Percentiles rank a stretch among this genome's conserved stretches.
Conservation (phyloP, 2,888 invertebrate species). For the Lasioglossum oenotherae region DNA sequence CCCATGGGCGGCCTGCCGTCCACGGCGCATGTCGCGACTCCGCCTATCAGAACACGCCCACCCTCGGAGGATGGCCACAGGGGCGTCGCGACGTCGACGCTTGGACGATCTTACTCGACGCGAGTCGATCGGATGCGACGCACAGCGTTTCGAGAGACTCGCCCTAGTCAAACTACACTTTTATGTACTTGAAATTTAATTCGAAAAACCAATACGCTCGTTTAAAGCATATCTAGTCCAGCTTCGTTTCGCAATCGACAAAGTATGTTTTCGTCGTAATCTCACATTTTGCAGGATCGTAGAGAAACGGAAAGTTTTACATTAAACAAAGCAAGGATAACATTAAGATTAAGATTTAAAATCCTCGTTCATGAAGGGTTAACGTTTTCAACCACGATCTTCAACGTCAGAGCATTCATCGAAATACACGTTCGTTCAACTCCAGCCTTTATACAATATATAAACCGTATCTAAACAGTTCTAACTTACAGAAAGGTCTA, state of each 20-base stretch:
- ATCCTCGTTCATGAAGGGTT: too few species aligned
- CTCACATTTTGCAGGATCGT: too few species aligned
- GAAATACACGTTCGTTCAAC: background rate
- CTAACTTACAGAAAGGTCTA: too few species aligned
- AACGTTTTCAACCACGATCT: background rate
- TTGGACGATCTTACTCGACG: background rate
- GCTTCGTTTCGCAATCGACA: too few species aligned
- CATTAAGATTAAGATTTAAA: too few species aligned
- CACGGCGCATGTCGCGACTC: slow-evolving; percentile 74
- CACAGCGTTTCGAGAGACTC: background rate
- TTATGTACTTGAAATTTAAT: background rate
- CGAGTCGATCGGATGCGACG: background rate
- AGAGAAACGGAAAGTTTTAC: too few species aligned
- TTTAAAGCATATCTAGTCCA: background rate
- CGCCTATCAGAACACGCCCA: slow-evolving; percentile 56
- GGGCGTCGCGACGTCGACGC: slow-evolving; percentile 39
- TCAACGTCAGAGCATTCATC: background rate
- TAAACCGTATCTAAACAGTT: background rate
- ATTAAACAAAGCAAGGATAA: too few species aligned
- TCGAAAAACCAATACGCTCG: background rate
- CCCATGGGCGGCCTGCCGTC: slow-evolving; percentile 70
- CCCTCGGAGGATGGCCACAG: slow-evolving; percentile 37
- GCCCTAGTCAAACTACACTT: background rate
- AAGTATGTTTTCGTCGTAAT: too few species aligned
- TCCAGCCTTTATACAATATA: background rate